Evolutionary conservation across 2,888 invertebrate genomes (phyloP).

Genomic region (Furcula furcula): DNA sequence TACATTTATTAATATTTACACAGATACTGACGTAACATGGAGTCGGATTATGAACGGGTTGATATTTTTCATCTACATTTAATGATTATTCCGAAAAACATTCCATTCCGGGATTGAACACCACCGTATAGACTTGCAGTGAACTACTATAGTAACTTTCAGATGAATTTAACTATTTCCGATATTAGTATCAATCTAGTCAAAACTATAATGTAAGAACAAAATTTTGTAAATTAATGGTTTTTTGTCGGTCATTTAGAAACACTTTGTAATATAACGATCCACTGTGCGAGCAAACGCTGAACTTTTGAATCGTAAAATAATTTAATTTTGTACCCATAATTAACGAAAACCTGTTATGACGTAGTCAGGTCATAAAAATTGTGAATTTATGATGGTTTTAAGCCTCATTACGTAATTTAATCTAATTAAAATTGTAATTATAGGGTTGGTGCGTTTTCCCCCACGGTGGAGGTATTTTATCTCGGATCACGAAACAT

Average conservation of each 20-base stretch:
- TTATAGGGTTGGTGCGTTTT: constrained; percentile 21
- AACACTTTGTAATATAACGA: neutral
- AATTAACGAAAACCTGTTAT: neutral
- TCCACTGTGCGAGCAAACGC: neutral
- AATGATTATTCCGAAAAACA: constrained; percentile 16
- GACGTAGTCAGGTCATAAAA: no score
- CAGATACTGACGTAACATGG: constrained; percentile 8
- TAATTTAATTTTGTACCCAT: neutral
- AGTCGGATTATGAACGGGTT: constrained; percentile 13
- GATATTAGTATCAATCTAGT: constrained; percentile 19
- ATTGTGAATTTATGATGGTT: neutral
- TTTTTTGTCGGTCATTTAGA: constrained; percentile 18
- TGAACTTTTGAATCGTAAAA: neutral
- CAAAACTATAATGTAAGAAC: constrained; percentile 13
- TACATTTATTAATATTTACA: no score
- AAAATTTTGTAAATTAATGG: constrained; percentile 12
- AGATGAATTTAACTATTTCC: constrained; percentile 11
- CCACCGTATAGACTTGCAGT: no score
- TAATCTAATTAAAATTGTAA: neutral
- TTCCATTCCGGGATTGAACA: no score
- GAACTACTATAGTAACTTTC: constrained; percentile 15
- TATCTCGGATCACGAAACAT: constrained; percentile 45
- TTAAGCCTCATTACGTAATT: neutral
- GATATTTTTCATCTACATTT: constrained; percentile 17
- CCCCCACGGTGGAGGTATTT: constrained; percentile 21